Evolutionary conservation across 37 sponge, comb jelly and placozoan species (phyloP).

Genomic region (Dysidea cf. avara): DNA sequence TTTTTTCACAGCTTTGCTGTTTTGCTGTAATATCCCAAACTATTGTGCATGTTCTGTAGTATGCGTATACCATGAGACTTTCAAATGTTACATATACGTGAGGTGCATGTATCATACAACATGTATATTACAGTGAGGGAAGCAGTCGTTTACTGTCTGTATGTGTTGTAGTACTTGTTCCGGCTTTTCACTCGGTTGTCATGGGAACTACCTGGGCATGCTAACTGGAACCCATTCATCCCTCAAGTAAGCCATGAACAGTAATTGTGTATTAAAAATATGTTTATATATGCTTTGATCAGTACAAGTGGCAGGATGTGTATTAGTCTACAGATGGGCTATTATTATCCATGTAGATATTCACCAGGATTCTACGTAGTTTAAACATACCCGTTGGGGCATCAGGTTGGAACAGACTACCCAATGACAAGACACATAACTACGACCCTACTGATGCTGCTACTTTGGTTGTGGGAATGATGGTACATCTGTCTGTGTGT

Average conservation of each 20-base stretch:
- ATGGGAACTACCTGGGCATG: conserved; percentile 58
- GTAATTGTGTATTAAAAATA: background rate
- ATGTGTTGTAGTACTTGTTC: conserved; percentile 45
- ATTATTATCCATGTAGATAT: conserved; percentile 53
- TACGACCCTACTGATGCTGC: conserved; percentile 10
- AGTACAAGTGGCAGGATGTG: background rate
- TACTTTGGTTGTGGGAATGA: conserved; percentile 47
- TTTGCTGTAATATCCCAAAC: no score
- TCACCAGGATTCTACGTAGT: conserved; percentile 60
- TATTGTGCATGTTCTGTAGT: no score
- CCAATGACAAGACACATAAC: background rate
- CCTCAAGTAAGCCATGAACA: conserved; percentile 48
- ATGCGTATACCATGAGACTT: no score
- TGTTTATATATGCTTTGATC: no score
- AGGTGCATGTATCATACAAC: no score
- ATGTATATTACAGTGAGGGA: no score
- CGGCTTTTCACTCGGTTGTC: conserved; percentile 77
- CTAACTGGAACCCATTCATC: conserved; percentile 93
- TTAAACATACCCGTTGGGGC: conserved; percentile 79
- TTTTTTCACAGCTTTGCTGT: no score
- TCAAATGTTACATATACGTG: no score
- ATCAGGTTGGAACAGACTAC: conserved; percentile 5
- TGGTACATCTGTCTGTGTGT: conserved; percentile 35
- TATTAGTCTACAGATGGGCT: background rate
- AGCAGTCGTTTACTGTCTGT: background rate